phyloP scores from a whole-genome alignment of 1,140 invertebrate species.

The Pogonomyrmex californicus region DNA sequence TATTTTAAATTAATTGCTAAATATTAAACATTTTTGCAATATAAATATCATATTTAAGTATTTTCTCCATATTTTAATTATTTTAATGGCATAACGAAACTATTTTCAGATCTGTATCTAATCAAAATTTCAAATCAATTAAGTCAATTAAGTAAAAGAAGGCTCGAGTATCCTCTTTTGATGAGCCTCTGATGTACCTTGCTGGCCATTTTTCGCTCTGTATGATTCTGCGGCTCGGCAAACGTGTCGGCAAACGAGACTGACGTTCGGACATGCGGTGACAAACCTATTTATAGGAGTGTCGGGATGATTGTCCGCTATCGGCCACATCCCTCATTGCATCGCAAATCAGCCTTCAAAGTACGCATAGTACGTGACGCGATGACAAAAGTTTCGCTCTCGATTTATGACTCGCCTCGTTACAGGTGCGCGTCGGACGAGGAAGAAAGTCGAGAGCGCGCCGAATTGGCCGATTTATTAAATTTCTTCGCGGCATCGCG shows the following conservation, averaged over 20 bases:
- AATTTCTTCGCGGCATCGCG: background rate
- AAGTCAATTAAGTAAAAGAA: background rate
- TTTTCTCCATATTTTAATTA: too few relatives aligned
- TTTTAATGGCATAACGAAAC: too few relatives aligned
- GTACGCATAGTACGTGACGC: constrained; percentile 80
- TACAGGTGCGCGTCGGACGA: background rate
- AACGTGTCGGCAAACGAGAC: constrained; percentile 77
- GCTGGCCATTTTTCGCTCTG: constrained; percentile 75
- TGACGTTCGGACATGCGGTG: constrained; percentile 79
- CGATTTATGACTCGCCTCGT: constrained; percentile 34
- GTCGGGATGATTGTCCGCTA: constrained; percentile 60
- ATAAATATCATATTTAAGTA: too few relatives aligned
- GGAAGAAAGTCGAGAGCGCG: constrained; percentile 11
- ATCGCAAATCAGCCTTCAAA: constrained; percentile 79
- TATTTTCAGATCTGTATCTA: too few relatives aligned
- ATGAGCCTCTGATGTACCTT: constrained; percentile 79
- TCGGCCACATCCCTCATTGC: constrained; percentile 73
- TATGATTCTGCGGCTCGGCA: constrained; percentile 67
- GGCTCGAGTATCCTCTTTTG: background rate
- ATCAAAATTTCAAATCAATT: background rate
- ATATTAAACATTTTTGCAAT: too few relatives aligned
- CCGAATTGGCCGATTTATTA: constrained; percentile 32
- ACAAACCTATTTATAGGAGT: constrained; percentile 85
- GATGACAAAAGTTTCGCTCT: constrained; percentile 78
- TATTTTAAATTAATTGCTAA: too few relatives aligned